Conservation (phyloP, 1,140 invertebrate genomes). For the Rhysida immarginata region DNA sequence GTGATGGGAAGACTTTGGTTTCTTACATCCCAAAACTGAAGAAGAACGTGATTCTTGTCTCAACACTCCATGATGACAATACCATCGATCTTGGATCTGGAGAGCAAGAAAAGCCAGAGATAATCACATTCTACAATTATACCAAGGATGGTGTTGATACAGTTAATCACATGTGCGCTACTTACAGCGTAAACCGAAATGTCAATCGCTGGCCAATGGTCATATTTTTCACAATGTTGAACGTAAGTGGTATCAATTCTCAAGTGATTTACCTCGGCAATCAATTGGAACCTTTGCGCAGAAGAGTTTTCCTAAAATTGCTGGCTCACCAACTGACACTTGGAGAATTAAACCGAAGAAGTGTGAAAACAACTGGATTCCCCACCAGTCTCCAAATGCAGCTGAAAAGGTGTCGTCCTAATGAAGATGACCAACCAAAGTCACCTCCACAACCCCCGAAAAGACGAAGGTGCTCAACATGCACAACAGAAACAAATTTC, state of each 20-base stretch:
- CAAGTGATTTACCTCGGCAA: slow-evolving; percentile 13
- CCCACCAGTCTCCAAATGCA: too few relatives aligned
- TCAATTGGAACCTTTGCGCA: slow-evolving; percentile 3
- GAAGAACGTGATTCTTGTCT: slow-evolving; percentile 26
- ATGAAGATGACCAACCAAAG: too few relatives aligned
- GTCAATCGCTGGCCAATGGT: slow-evolving; percentile 17
- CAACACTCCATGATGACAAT: slow-evolving; percentile 20
- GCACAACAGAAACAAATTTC: too few relatives aligned
- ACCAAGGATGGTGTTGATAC: slow-evolving; percentile 29
- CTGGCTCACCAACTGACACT: too few relatives aligned
- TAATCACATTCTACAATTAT: slow-evolving; percentile 29
- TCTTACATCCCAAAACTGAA: slow-evolving; percentile 22
- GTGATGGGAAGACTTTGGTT: slow-evolving; percentile 12
- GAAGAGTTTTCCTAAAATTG: too few relatives aligned
- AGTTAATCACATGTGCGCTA: slow-evolving; percentile 21
- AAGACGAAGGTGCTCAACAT: too few relatives aligned
- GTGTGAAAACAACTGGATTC: too few relatives aligned
- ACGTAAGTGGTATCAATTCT: slow-evolving; percentile 11
- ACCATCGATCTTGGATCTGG: slow-evolving; percentile 12
- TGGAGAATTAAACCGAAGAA: too few relatives aligned
- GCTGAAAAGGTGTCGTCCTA: too few relatives aligned
- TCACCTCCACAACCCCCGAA: too few relatives aligned
- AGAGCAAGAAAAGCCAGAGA: slow-evolving; percentile 22
- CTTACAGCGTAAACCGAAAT: slow-evolving; percentile 12
- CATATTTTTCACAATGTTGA: slow-evolving; percentile 17